phyloP scores from a whole-genome alignment of 2,113 vertebrate species.

The Leiothrix lutea region DNA sequence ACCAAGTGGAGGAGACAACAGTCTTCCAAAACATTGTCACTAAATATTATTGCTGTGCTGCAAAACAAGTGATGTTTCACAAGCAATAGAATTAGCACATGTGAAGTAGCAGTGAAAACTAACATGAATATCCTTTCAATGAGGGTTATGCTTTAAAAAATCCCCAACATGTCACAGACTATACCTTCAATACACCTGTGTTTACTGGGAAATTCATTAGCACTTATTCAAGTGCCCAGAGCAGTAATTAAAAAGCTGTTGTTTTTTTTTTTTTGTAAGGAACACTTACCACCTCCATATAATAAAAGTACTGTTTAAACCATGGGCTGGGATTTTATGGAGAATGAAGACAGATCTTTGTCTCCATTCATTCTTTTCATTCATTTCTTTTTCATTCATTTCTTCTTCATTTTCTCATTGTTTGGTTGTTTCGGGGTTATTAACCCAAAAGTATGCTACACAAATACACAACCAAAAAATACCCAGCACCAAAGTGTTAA shows the following conservation, averaged over 20 bases:
- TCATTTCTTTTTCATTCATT: too few relatives aligned
- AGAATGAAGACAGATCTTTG: neutral
- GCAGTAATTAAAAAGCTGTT: neutral
- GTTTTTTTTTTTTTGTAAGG: neutral
- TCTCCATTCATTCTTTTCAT: fast-evolving
- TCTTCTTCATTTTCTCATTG: too few relatives aligned
- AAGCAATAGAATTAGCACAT: neutral
- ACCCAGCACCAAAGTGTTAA: neutral
- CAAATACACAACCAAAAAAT: neutral
- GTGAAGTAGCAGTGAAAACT: neutral
- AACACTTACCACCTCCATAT: neutral
- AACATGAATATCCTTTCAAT: neutral
- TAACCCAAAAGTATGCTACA: neutral
- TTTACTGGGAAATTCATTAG: neutral
- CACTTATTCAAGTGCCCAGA: neutral
- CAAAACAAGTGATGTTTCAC: neutral
- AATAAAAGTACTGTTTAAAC: neutral
- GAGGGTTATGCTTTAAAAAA: neutral
- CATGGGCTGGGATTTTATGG: neutral
- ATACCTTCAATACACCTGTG: neutral
- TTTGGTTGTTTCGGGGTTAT: neutral
- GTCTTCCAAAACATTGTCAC: neutral
- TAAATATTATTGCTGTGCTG: neutral
- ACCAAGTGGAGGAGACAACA: fast-evolving
- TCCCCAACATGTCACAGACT: neutral